Conservation (phyloP, 2,113 vertebrate genomes). For the Pseudorasbora parva region DNA sequence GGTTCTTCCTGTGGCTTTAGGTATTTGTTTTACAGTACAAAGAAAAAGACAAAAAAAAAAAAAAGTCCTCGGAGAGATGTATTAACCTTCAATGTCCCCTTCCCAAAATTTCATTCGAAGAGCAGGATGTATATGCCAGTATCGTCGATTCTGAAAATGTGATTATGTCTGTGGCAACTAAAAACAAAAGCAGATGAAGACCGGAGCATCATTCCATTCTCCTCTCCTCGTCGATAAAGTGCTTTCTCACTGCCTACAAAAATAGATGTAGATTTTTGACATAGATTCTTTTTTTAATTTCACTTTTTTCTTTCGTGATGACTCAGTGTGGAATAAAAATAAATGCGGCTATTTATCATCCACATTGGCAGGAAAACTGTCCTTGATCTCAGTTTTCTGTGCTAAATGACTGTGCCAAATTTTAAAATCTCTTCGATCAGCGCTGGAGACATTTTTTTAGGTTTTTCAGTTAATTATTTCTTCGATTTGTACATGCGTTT, state of each 20-base stretch:
- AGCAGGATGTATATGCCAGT: slow-evolving; percentile 84
- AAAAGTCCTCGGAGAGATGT: slow-evolving; percentile 78
- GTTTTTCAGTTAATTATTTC: slow-evolving; percentile 64
- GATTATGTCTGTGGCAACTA: slow-evolving; percentile 89
- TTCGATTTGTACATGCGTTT: slow-evolving; percentile 70
- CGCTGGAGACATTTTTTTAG: slow-evolving; percentile 62
- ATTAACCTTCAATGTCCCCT: slow-evolving; percentile 81
- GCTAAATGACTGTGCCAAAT: slow-evolving; percentile 77
- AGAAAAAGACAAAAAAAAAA: slow-evolving; percentile 60
- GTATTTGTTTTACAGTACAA: slow-evolving; percentile 83
- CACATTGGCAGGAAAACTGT: slow-evolving; percentile 86
- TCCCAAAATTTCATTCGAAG: slow-evolving; percentile 79
- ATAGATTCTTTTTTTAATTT: slow-evolving; percentile 83
- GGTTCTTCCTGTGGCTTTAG: slow-evolving; percentile 86
- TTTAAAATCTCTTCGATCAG: slow-evolving; percentile 69
- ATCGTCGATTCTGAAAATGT: slow-evolving; percentile 88
- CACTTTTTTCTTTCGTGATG: slow-evolving; percentile 80
- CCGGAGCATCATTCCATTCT: slow-evolving; percentile 84
- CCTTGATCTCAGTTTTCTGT: slow-evolving; percentile 63
- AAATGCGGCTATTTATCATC: slow-evolving; percentile 89
- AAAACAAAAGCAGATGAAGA: slow-evolving; percentile 81
- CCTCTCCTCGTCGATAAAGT: slow-evolving; percentile 83
- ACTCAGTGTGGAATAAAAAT: slow-evolving; percentile 88
- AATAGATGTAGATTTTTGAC: slow-evolving; percentile 94
- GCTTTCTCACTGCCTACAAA: slow-evolving; percentile 99